A percentile compares a stretch with the other conserved stretches of the same genome.
These are phyloP conservation scores for Cheirogaleus major DNA, from an alignment of 2,797 vertebrate species.

Conservation along the genomic window DNA sequence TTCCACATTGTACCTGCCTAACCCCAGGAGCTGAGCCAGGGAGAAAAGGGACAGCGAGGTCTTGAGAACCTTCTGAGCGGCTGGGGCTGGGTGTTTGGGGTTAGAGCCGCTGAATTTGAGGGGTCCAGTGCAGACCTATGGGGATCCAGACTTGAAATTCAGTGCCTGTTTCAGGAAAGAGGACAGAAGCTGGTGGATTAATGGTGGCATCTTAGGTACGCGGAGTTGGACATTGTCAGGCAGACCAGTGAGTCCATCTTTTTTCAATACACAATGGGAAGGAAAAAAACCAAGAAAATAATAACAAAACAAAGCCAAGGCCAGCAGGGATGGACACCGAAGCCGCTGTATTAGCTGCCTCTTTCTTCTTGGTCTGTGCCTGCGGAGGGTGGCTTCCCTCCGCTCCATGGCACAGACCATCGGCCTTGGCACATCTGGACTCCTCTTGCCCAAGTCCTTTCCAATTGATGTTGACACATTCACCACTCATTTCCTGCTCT, in stretches of 20 bases:
- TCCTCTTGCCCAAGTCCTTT: constrained; percentile 11
- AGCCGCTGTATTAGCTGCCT: background rate
- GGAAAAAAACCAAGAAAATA: background rate
- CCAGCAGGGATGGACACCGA: rapidly evolving
- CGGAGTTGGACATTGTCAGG: background rate
- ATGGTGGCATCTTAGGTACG: background rate
- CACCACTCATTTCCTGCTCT: background rate
- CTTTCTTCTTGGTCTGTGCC: background rate
- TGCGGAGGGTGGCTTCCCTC: background rate
- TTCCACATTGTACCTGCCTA: background rate
- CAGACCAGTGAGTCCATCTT: background rate
- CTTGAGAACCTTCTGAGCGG: background rate
- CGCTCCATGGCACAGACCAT: background rate
- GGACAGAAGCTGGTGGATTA: background rate
- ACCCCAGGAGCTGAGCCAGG: background rate
- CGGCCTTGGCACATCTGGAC: background rate
- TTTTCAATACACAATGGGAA: background rate
- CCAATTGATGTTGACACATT: background rate
- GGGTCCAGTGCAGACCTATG: background rate
- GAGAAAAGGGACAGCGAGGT: rapidly evolving
- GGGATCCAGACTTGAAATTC: background rate
- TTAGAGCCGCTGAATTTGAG: background rate
- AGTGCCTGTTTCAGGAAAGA: background rate
- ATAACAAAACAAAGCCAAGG: background rate
- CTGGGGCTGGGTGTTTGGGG: background rate